Percentiles rank a stretch among this genome's conserved stretches.
Conservation (phyloP, 35 echinoderm and acorn worm genomes). For the Anneissia japonica region DNA sequence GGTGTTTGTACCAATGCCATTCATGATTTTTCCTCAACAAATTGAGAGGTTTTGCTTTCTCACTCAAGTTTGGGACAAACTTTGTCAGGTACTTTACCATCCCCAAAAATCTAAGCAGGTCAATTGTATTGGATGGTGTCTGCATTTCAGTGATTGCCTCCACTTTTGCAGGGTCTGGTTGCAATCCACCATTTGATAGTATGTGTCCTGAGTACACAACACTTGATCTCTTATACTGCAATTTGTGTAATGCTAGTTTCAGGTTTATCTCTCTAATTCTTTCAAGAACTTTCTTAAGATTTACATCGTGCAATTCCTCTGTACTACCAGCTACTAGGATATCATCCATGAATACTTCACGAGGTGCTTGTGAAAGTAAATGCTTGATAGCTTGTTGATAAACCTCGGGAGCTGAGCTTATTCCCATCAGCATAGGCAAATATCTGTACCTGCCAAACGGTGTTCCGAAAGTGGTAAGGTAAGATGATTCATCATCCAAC, state of each 20-base stretch:
- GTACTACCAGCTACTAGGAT: slow-evolving; percentile 14
- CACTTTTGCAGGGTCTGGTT: neutral
- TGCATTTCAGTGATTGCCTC: neutral
- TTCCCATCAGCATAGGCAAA: neutral
- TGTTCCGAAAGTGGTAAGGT: neutral
- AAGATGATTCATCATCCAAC: neutral
- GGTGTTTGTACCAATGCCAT: slow-evolving; percentile 47
- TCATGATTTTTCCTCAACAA: slow-evolving; percentile 23
- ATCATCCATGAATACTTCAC: slow-evolving; percentile 6
- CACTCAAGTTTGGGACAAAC: neutral
- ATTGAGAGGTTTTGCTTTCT: neutral
- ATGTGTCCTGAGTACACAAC: neutral
- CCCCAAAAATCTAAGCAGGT: neutral
- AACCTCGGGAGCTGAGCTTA: neutral
- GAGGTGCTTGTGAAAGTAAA: neutral
- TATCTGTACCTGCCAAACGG: neutral
- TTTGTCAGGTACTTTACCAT: neutral
- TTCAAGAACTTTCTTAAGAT: too few relatives aligned
- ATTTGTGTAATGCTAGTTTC: neutral
- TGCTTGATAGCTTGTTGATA: neutral
- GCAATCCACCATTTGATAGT: neutral
- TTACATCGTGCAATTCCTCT: too few relatives aligned
- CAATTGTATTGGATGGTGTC: neutral
- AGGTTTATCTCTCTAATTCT: too few relatives aligned
- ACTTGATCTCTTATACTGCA: neutral